Evolutionary conservation across 2,888 invertebrate genomes (phyloP).

Genomic region (Metopia argyrocephala): DNA sequence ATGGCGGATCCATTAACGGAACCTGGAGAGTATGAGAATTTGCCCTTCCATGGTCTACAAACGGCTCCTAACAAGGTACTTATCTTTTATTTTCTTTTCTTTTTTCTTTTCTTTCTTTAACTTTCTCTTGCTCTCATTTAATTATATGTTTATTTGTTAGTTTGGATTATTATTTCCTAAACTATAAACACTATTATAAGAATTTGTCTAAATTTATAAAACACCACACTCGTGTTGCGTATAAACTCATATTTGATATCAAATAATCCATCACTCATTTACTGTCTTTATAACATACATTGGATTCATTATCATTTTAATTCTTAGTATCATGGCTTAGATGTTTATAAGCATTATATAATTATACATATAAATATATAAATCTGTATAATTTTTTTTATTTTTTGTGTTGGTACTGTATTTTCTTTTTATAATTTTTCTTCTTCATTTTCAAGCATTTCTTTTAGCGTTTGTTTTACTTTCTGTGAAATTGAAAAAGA

Average conservation of each 20-base stretch:
- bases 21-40: slow-evolving; percentile 94
- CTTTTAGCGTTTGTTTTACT: slow-evolving; percentile 22
- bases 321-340: slow-evolving; percentile 41
- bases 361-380: background rate
- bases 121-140: background rate
- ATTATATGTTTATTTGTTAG: background rate
- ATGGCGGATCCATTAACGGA: slow-evolving; percentile 86
- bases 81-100: slow-evolving; percentile 44
- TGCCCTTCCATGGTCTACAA: slow-evolving; percentile 96
- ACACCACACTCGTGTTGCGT: background rate
- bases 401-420: slow-evolving; percentile 16
- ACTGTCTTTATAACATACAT: background rate
- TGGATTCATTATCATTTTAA: slow-evolving; percentile 8
- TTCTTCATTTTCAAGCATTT: slow-evolving; percentile 36
- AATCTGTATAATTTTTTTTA: no score
- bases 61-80: slow-evolving; percentile 94
- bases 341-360: slow-evolving; percentile 27
- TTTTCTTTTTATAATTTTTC: slow-evolving; percentile 26
- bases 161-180: no score
- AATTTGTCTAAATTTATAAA: background rate
- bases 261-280: background rate
- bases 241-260: background rate
- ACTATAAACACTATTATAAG: no score
- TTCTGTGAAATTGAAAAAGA: slow-evolving; percentile 26
- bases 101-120: background rate